Conservation (phyloP, 2,888 invertebrate species). For the Cheilosia urbana region DNA sequence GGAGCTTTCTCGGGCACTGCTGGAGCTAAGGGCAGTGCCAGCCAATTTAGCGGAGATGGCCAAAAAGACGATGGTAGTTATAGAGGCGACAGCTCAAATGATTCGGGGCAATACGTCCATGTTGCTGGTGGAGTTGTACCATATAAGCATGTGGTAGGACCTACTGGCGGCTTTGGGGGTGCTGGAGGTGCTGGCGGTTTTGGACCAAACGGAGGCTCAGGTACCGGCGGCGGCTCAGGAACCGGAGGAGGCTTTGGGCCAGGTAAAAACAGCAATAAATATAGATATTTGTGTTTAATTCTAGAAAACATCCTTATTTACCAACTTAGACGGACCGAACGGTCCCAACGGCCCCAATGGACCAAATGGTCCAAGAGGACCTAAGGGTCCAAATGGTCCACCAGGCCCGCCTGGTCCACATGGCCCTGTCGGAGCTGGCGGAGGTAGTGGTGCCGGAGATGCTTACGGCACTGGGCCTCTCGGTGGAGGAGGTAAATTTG, state of each 20-base stretch:
- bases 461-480: constrained; percentile 58
- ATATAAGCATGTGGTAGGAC: constrained; percentile 50
- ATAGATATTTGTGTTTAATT: constrained; percentile 72
- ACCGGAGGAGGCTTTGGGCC: constrained; percentile 75
- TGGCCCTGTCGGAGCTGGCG: constrained; percentile 37
- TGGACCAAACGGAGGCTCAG: constrained; percentile 70
- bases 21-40: constrained; percentile 14
- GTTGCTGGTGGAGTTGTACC: constrained; percentile 47
- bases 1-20: constrained; percentile 7
- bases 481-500: constrained; percentile 24
- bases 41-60: constrained; percentile 12
- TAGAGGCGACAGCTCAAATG: constrained; percentile 35
- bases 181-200: constrained; percentile 76
- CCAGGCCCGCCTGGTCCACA: constrained; percentile 76
- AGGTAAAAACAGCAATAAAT: constrained; percentile 76
- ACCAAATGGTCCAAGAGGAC: constrained; percentile 68
- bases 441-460: constrained; percentile 4
- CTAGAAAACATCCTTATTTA: background rate
- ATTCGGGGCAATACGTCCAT: constrained; percentile 54
- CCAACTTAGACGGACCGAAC: constrained; percentile 38
- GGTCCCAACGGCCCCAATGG: constrained; percentile 69
- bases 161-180: constrained; percentile 64
- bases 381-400: constrained; percentile 78
- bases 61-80: constrained; percentile 60
- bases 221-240: constrained; percentile 61